Evolutionary conservation across 2,113 vertebrate species (phyloP), one percentile per base, ranked within the genome.

Genomic region (Gobius niger): DNA sequence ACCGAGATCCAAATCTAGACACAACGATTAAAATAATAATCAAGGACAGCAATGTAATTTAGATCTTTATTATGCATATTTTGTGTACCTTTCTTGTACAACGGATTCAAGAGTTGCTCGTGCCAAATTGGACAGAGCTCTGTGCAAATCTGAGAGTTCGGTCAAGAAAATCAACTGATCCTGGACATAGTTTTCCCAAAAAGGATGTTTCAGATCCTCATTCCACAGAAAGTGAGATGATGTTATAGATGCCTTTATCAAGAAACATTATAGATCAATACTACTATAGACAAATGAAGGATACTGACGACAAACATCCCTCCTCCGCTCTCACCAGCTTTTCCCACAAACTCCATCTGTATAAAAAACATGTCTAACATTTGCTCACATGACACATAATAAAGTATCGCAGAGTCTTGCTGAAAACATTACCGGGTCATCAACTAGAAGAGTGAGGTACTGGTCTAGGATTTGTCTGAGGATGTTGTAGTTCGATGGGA

Each of bases 301-400:
- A 99, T 99, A 99, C 96, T 97, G 91, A 98, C 93, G 0, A 94
- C 94, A 42, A 88, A 99, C 92, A 94, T 96, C 24, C 97, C 97
- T 53, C 97, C 97, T 0, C 97, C 96, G 0, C 97, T 98, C 84
- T 98, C 98, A 0, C 96, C 96, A 0, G 94, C 91, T 73, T 94
- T 96, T 2, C 96, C 95, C 70, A 98, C 96, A 5, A 99, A 98
- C 80, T 98, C 94, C 72, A 99, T 93, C 97, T 99, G 62, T 2
- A 46, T 74, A 51, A 74, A 34, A 49, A 9, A 63, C 1, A 68
- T 16, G 40, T 4, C 1, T 53, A 67, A 13, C 5, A 54, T 19
- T 19, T 18, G 2, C 9, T 15, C 9, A 12, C 47, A 47, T n/a
- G 8, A 47, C 3, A 47, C 14, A 52, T 18, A 7, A 14, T 53